Evolutionary conservation across 2,888 invertebrate genomes (phyloP).

Genomic region (Meteorus colon): DNA sequence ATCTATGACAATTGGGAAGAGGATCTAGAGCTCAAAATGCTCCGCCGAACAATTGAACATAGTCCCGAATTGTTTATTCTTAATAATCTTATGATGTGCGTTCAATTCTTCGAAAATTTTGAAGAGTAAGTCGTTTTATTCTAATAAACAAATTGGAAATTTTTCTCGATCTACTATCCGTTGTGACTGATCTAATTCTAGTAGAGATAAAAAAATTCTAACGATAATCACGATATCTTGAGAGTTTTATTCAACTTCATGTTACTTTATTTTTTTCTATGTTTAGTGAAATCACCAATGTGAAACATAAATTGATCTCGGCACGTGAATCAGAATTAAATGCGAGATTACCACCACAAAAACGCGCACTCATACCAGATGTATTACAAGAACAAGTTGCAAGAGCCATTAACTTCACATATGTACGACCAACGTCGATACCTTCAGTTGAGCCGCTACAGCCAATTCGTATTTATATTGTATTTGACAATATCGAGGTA

Average conservation of each 20-base stretch:
- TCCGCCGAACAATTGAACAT: constrained; percentile 78
- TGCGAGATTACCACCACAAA: constrained; percentile 77
- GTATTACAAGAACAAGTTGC: constrained; percentile 81
- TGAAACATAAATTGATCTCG: constrained; percentile 75
- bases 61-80: constrained; percentile 83
- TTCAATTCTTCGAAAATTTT: constrained; percentile 87
- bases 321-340: constrained; percentile 75
- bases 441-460: constrained; percentile 76
- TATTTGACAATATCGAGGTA: constrained; percentile 84
- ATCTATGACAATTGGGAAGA: constrained; percentile 62
- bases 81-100: constrained; percentile 83
- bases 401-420: constrained; percentile 76
- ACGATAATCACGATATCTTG: constrained; percentile 19
- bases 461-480: constrained; percentile 79
- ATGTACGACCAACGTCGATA: constrained; percentile 56
- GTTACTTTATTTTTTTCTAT: constrained; percentile 36
- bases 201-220: constrained; percentile 8
- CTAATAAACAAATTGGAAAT: background rate
- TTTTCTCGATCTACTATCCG: background rate
- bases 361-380: constrained; percentile 81
- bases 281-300: constrained; percentile 77
- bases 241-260: background rate
- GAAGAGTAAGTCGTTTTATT: constrained; percentile 78
- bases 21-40: constrained; percentile 75
- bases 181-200: too few species aligned